These are phyloP conservation scores for Grallaria varia DNA, from an alignment of 2,113 vertebrate genomes.

Conservation along the genomic window DNA sequence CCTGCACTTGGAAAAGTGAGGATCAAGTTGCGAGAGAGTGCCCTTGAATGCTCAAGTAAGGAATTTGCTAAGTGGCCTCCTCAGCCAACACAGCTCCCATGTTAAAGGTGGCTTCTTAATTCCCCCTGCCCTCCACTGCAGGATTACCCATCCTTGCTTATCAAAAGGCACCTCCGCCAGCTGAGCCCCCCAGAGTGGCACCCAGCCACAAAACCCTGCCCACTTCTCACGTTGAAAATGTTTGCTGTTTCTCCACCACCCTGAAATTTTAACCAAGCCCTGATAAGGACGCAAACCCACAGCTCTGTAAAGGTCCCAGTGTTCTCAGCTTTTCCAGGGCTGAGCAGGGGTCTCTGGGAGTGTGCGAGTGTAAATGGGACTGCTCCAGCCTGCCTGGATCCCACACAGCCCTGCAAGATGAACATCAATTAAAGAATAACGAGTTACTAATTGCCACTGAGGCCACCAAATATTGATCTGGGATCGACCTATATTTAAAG, in stretches of 20 bases:
- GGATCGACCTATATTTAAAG: background rate
- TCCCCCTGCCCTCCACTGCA: background rate
- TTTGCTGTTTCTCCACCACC: background rate
- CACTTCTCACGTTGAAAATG: background rate
- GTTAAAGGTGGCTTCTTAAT: background rate
- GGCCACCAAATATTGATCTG: background rate
- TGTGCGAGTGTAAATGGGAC: rapidly evolving
- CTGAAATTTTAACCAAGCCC: background rate
- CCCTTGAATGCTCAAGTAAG: conserved; percentile 67
- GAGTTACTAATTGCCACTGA: background rate
- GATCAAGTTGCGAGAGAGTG: conserved; percentile 61
- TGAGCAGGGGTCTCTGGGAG: background rate
- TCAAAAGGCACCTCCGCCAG: background rate
- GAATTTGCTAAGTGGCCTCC: conserved; percentile 64
- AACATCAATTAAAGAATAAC: background rate
- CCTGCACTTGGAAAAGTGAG: conserved; percentile 56
- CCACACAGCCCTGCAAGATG: background rate
- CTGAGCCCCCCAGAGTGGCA: rapidly evolving
- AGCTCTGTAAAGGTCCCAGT: background rate
- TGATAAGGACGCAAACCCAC: background rate
- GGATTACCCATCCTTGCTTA: background rate
- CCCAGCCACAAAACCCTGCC: background rate
- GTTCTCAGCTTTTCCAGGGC: background rate
- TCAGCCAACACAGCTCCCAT: conserved; percentile 40
- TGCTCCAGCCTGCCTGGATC: background rate